Conservation (phyloP, 2,113 vertebrate genomes). For the Catharus bicknelli region DNA sequence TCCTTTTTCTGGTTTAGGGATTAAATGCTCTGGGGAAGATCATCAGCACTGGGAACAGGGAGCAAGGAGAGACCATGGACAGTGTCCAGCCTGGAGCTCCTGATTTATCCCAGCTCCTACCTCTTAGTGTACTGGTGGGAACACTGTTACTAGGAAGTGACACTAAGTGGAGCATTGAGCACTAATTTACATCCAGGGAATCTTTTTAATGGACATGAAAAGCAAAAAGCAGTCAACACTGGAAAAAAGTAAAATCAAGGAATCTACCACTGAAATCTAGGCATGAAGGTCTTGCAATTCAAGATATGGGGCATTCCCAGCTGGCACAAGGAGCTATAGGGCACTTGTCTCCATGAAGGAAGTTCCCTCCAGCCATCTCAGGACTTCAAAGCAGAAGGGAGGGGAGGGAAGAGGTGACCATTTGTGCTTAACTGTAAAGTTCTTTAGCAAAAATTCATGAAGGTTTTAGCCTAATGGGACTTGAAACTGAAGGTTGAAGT, state of each 20-base stretch:
- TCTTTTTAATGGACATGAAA: not conserved
- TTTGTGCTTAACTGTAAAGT: not conserved
- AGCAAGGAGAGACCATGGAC: fast-evolving
- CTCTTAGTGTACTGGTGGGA: fast-evolving
- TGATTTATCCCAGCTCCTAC: not conserved
- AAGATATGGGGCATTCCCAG: not conserved
- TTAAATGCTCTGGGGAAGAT: not conserved
- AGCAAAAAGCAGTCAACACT: not conserved
- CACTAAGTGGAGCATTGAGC: not conserved
- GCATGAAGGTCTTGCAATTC: not conserved
- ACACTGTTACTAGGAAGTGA: not conserved
- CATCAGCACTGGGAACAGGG: not conserved
- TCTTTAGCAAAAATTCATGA: not conserved
- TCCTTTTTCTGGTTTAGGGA: not conserved
- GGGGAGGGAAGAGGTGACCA: not conserved
- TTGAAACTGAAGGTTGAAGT: not conserved
- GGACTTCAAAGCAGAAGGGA: not conserved
- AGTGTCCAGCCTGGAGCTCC: not conserved
- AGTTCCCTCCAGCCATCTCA: not conserved
- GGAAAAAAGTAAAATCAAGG: not conserved
- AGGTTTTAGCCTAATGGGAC: not conserved
- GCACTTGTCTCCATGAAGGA: fast-evolving
- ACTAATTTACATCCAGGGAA: not conserved
- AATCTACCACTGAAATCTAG: not conserved
- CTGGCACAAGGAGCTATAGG: not conserved